A percentile compares a stretch with the other conserved stretches of the same genome.
phyloP scores from a whole-genome alignment of 2,113 vertebrate species.

The Neodontobutis hainanensis region DNA sequence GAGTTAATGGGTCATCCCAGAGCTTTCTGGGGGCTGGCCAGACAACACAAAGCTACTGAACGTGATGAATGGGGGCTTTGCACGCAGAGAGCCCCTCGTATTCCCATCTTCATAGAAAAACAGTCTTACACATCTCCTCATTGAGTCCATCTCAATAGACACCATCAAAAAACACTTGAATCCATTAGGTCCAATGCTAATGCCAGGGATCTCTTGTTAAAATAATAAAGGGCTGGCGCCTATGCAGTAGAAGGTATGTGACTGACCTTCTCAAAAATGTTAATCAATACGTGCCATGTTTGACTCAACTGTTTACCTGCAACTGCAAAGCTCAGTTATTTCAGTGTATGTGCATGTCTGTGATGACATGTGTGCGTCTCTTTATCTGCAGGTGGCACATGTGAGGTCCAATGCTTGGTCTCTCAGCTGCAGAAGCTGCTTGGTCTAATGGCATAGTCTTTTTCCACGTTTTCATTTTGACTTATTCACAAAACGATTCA shows the following conservation, averaged over 20 bases:
- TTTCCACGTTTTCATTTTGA: constrained; percentile 27
- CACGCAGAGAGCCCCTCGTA: constrained; percentile 46
- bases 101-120: constrained; percentile 38
- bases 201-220: constrained; percentile 16
- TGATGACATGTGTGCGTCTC: constrained; percentile 26
- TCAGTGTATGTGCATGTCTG: constrained; percentile 7
- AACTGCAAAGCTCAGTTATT: constrained; percentile 11
- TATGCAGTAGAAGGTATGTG: constrained; percentile 41
- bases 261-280: constrained; percentile 38
- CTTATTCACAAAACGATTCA: constrained; percentile 48
- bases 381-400: constrained; percentile 37
- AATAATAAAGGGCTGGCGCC: constrained; percentile 41
- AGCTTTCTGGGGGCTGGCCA: constrained; percentile 55
- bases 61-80: constrained; percentile 68
- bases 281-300: constrained; percentile 39
- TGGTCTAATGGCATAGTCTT: constrained; percentile 20
- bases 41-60: constrained; percentile 63
- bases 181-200: constrained; percentile 16
- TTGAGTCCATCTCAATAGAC: constrained; percentile 22
- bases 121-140: constrained; percentile 26
- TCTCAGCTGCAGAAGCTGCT: constrained; percentile 46
- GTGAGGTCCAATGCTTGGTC: constrained; percentile 39
- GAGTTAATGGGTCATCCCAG: constrained; percentile 63
- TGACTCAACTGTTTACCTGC: constrained; percentile 28
- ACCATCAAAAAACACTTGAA: constrained; percentile 24